A percentile compares a stretch with the other conserved stretches of the same genome.
phyloP scores from a whole-genome alignment of 2,113 vertebrate species.

The Peucedramus taeniatus region DNA sequence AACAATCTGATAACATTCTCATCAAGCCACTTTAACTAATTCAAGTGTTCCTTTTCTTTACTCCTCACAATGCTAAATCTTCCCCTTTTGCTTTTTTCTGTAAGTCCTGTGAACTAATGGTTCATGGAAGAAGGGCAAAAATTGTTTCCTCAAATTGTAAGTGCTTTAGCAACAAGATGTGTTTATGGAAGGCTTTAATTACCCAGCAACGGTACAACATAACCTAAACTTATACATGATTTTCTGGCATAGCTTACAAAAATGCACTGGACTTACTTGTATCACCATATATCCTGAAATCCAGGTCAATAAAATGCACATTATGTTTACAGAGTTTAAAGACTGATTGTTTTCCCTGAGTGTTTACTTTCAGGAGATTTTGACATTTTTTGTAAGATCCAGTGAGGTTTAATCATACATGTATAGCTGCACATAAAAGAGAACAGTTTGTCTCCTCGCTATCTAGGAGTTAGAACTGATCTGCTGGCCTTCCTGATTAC shows the following conservation, averaged over 20 bases:
- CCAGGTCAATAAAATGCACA: background rate
- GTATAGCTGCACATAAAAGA: background rate
- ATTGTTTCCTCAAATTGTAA: background rate
- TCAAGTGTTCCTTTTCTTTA: background rate
- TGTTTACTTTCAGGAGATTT: background rate
- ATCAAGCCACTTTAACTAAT: background rate
- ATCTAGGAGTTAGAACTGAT: background rate
- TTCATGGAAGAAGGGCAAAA: background rate
- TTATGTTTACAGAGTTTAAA: background rate
- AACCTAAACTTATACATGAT: background rate
- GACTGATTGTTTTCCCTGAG: background rate
- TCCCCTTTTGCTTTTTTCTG: background rate
- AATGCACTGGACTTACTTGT: background rate
- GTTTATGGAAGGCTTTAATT: background rate
- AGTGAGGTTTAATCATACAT: background rate
- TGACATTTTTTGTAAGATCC: background rate
- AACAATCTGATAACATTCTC: background rate
- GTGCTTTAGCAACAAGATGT: background rate
- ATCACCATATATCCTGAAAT: background rate
- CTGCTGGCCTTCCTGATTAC: background rate
- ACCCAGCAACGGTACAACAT: background rate
- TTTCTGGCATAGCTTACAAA: background rate
- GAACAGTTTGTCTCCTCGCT: background rate
- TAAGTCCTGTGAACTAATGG: background rate
- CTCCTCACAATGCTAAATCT: background rate